A percentile compares a stretch with the other conserved stretches of the same genome.
Evolutionary conservation across 2,888 invertebrate species (phyloP).

Genomic region (Heliconius sara): DNA sequence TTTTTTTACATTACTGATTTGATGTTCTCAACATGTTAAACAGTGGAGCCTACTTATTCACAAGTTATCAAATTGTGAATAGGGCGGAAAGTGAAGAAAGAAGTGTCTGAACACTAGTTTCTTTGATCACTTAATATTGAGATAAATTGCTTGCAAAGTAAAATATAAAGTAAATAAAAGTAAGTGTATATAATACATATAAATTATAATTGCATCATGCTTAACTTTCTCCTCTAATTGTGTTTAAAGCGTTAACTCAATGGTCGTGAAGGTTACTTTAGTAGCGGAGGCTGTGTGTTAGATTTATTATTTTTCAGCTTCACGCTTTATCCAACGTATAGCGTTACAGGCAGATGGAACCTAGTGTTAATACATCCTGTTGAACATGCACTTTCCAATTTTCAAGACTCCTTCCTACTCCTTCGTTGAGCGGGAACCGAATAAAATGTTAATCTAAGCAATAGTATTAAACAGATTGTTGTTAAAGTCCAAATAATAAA

Average conservation of each 20-base stretch:
- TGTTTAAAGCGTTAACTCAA: background rate
- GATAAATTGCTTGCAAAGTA: background rate
- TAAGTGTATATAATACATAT: background rate
- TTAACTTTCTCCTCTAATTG: conserved; percentile 6
- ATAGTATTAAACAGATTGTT: too few species aligned
- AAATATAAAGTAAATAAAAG: background rate
- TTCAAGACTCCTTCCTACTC: too few species aligned
- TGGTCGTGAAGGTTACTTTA: background rate
- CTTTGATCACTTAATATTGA: background rate
- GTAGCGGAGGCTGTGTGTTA: background rate
- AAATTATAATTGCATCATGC: background rate
- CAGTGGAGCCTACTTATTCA: background rate
- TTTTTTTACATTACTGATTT: too few species aligned
- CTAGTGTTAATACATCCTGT: background rate
- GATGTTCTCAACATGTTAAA: too few species aligned
- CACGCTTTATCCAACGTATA: background rate
- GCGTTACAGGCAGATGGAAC: background rate
- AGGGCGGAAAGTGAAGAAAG: too few species aligned
- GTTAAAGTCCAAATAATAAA: too few species aligned
- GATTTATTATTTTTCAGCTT: background rate
- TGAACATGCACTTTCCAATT: background rate
- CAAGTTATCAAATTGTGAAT: background rate
- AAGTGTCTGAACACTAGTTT: too few species aligned
- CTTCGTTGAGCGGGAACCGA: too few species aligned
- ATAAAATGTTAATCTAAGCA: too few species aligned